Percentiles rank a stretch among this genome's conserved stretches.
Conservation (phyloP, 2,888 invertebrate species). For the Panopea generosa region DNA sequence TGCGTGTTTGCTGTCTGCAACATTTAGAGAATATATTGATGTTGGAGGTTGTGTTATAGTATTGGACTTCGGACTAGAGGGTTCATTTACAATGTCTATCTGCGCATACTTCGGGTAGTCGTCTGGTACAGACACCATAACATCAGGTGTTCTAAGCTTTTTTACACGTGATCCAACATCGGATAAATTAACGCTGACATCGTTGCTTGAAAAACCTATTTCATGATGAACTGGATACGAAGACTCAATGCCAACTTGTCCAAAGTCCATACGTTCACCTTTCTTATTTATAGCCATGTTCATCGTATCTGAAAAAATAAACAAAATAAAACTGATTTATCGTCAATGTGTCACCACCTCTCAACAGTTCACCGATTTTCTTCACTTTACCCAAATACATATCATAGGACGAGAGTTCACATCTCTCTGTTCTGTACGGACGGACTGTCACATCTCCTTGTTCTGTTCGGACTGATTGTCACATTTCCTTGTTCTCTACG, state of each 20-base stretch:
- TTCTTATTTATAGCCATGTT: no score
- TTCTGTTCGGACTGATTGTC: no score
- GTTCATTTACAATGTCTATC: constrained; percentile 20
- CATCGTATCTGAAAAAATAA: no score
- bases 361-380: no score
- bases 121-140: constrained; percentile 1
- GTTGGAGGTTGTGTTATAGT: constrained; percentile 11
- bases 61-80: not conserved
- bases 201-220: constrained; percentile 35
- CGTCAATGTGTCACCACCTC: no score
- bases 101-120: constrained; percentile 25
- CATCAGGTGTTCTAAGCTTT: constrained; percentile 5
- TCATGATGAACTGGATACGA: constrained; percentile 38
- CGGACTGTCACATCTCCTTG: no score
- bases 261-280: not conserved
- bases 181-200: not conserved
- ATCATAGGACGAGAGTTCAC: no score
- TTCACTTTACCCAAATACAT: no score
- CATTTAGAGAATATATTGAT: constrained; percentile 43
- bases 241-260: not conserved
- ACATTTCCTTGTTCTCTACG: no score
- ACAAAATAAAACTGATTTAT: no score
- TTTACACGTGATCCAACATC: not conserved
- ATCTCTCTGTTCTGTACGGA: no score
- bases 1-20: constrained; percentile 33